phyloP scores from a whole-genome alignment of 2,113 vertebrate species.

The Gambusia affinis region DNA sequence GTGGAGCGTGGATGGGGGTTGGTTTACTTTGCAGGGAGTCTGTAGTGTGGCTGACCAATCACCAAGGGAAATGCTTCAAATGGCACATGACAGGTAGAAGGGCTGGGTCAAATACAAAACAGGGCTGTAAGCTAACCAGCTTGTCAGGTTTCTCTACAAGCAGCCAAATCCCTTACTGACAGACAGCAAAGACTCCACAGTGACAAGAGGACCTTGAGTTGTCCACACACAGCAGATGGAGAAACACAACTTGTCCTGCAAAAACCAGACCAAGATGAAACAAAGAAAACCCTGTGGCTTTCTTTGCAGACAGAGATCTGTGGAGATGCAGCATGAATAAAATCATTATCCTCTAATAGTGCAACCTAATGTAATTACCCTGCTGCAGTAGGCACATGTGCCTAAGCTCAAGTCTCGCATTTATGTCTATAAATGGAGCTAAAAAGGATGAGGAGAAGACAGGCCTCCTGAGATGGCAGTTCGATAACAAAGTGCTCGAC shows the following conservation, averaged over 20 bases:
- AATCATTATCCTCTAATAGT: conserved; percentile 57
- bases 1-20: not conserved
- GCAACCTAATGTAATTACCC: conserved; percentile 51
- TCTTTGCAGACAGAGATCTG: conserved; percentile 11
- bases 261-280: conserved; percentile 16
- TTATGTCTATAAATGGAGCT: conserved; percentile 53
- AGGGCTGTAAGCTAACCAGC: conserved; percentile 69
- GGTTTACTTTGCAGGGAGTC: conserved; percentile 31
- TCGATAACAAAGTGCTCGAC: conserved; percentile 38
- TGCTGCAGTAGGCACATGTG: conserved; percentile 51
- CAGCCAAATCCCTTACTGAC: conserved; percentile 64
- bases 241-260: not conserved
- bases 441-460: conserved; percentile 30
- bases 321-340: conserved; percentile 33
- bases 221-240: conserved; percentile 28
- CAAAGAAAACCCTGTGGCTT: not conserved
- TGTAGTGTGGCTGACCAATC: conserved; percentile 33
- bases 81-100: conserved; percentile 49
- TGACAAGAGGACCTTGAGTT: conserved; percentile 50
- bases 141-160: conserved; percentile 72
- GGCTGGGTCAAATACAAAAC: conserved; percentile 27
- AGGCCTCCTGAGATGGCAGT: conserved; percentile 14
- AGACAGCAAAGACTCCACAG: conserved; percentile 44
- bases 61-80: conserved; percentile 13
- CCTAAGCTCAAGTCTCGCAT: conserved; percentile 47